Evolutionary conservation across 2,888 invertebrate genomes (phyloP).

Genomic region (Pristionchus exspectatus): DNA sequence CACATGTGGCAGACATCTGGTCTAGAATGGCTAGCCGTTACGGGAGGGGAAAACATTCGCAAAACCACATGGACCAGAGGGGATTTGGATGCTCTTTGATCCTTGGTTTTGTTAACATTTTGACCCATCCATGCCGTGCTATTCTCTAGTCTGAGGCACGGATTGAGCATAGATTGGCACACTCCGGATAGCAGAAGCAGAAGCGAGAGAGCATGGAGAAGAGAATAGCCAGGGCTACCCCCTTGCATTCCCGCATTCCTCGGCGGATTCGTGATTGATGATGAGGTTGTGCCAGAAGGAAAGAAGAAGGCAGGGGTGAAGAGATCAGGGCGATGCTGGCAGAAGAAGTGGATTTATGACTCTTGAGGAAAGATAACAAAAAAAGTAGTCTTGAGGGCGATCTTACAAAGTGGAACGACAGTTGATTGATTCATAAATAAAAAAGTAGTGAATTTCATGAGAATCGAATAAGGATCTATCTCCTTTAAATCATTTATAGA

Average conservation of each 20-base stretch:
- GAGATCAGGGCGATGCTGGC: not conserved
- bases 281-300: not conserved
- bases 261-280: not conserved
- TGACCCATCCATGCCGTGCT: not conserved
- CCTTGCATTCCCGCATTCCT: not conserved
- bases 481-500: no score
- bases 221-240: not conserved
- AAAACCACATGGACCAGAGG: conserved; percentile 12
- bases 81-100: not conserved
- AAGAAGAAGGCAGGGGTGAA: not conserved
- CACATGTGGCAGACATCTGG: conserved; percentile 16
- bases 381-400: no score
- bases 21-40: not conserved
- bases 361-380: no score
- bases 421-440: no score
- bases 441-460: no score
- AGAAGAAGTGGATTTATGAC: not conserved
- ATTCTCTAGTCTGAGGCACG: not conserved
- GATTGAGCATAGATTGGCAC: not conserved
- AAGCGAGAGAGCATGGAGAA: not conserved
- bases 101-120: not conserved
- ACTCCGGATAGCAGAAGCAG: not conserved
- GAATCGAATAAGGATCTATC: no score
- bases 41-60: not conserved
- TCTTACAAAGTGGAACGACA: no score